Evolutionary conservation across 2,113 vertebrate genomes (phyloP).

Genomic region (Ophiodon elongatus): DNA sequence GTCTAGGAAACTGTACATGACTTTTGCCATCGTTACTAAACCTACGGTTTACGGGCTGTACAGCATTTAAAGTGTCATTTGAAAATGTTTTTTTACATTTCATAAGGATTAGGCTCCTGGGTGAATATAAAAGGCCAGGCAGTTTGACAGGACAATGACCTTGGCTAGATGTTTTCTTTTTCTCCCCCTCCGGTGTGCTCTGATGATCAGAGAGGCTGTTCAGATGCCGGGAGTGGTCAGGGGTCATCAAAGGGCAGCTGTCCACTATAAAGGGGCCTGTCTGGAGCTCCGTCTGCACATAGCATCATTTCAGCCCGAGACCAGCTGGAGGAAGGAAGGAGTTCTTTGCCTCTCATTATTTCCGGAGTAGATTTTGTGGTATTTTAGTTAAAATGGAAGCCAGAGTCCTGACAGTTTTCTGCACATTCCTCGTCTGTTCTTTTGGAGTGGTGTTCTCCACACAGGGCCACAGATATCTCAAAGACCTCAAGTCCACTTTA

Average conservation of each 20-base stretch:
- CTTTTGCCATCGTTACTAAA: not conserved
- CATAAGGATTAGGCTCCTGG: conserved; percentile 34
- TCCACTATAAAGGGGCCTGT: conserved; percentile 83
- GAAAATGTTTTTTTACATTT: conserved; percentile 39
- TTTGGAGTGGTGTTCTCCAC: conserved; percentile 17
- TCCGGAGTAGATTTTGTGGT: not conserved
- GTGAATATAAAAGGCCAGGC: conserved; percentile 57
- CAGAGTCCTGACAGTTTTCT: conserved; percentile 19
- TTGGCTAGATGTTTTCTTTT: conserved; percentile 79
- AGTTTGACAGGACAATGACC: conserved; percentile 81
- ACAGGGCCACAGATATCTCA: conserved; percentile 5
- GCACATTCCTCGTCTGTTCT: conserved; percentile 25
- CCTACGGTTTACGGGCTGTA: conserved; percentile 11
- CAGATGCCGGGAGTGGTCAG: conserved; percentile 79
- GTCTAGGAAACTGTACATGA: not conserved
- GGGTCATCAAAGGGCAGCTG: conserved; percentile 88
- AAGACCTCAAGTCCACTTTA: not conserved
- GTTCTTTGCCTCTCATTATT: conserved; percentile 23
- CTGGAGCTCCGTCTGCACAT: conserved; percentile 57
- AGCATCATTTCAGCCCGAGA: conserved; percentile 72
- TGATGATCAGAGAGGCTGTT: conserved; percentile 83
- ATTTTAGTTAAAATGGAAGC: conserved; percentile 60
- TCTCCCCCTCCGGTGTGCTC: conserved; percentile 71
- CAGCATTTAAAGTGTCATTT: conserved; percentile 27
- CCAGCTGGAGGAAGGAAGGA: conserved; percentile 64